phyloP scores from a whole-genome alignment of 92 coral and sea anemone species.

The Montipora capitata region DNA sequence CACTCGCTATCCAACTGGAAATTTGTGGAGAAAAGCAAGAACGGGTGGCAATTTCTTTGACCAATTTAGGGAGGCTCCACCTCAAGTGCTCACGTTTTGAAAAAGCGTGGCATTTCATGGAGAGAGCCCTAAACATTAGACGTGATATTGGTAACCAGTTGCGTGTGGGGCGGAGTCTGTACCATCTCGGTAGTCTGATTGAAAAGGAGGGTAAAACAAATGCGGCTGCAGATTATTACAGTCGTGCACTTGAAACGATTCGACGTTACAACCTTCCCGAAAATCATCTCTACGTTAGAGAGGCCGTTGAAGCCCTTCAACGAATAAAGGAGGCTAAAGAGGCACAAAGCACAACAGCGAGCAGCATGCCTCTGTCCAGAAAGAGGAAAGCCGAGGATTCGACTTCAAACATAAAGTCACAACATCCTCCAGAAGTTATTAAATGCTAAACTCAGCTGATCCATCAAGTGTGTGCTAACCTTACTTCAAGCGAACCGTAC shows the following conservation, averaged over 20 bases:
- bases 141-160: slow-evolving; percentile 10
- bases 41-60: slow-evolving; percentile 36
- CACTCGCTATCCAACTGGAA: too few relatives aligned
- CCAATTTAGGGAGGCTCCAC: slow-evolving; percentile 62
- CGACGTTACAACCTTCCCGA: slow-evolving; percentile 14
- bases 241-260: slow-evolving; percentile 2
- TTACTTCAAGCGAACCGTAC: neutral
- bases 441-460: too few relatives aligned
- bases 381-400: too few relatives aligned
- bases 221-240: slow-evolving; percentile 10
- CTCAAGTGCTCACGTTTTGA: slow-evolving; percentile 18
- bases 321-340: neutral
- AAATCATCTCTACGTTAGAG: slow-evolving; percentile 34
- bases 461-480: neutral
- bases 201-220: neutral
- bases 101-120: slow-evolving; percentile 10
- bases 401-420: too few relatives aligned
- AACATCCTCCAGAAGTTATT: too few relatives aligned
- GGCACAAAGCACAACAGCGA: too few relatives aligned
- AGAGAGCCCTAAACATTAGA: slow-evolving; percentile 8
- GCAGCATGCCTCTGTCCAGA: too few relatives aligned
- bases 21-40: too few relatives aligned
- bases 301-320: slow-evolving; percentile 19
- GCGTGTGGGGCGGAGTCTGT: slow-evolving; percentile 22
- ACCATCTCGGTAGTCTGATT: slow-evolving; percentile 13